Evolutionary conservation across 2,113 vertebrate species (phyloP), one percentile per base, ranked within the genome.

Genomic region (Leptobrachium leishanense): DNA sequence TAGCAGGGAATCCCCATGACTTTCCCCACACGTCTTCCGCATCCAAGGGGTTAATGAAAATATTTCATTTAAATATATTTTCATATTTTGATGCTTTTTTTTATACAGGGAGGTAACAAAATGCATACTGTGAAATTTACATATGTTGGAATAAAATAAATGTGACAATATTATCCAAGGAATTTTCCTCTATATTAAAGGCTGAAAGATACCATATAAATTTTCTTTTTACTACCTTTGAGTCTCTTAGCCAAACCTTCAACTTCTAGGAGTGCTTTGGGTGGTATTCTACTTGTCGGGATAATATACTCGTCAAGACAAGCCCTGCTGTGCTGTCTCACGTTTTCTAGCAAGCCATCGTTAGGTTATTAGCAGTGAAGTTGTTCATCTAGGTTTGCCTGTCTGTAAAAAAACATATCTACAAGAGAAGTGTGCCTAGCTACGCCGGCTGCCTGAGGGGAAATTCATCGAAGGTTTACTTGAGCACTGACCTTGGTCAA

Each of bases 271-370:
- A 50, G 72, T 57, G 41, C 55, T 54, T 31, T 74, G 72, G 64
- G 42, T 55, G 70, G 12, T 67, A 80, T 78, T 70, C 59, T 62
- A 79, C 68, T 82, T 65, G 46, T 72, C 53, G 2, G 0, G 43
- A 43, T 82, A 64, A 83, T 81, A 83, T 77, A 82, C 11, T 59
- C 74, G 62, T 77, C 84, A 83, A 41, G 72, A 41, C 76, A 70
- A 20, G 82, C 65, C 74, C 40, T 43, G 39, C 53, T 66, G 68
- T 82, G 70, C 1, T 0, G 72, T 44, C 1, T 43, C 63, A 11
- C 53, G 81, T 63, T 83, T 75, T 39, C 68, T 43, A 43, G 50
- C 44, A 57, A 75, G 0, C 7, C 0, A 2, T n/a, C 62, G 54
- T 2, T 68, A 75, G 43, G 72, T 84, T 74, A 82, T 79, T 12